Conservation (phyloP, 2,113 vertebrate species). For the Geococcyx californianus region DNA sequence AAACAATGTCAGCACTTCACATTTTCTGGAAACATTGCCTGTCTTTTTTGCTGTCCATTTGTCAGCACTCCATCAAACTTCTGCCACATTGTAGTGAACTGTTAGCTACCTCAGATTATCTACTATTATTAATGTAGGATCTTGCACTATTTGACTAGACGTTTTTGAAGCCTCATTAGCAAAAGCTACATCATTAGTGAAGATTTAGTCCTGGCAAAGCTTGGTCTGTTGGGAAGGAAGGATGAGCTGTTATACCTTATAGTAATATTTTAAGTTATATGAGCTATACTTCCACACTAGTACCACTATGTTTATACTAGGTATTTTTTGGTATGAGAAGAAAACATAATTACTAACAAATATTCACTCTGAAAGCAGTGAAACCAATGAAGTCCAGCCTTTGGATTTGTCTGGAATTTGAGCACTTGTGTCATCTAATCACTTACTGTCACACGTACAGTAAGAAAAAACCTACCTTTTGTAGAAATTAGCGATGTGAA, state of each 20-base stretch:
- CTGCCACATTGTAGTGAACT: not conserved
- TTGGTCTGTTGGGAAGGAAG: not conserved
- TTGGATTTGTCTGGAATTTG: not conserved
- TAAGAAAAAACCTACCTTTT: not conserved
- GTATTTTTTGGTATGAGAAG: not conserved
- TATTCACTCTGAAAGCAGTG: not conserved
- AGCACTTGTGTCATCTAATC: not conserved
- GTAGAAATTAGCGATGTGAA: not conserved
- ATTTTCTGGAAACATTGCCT: constrained; percentile 22
- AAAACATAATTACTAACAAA: not conserved
- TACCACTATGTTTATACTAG: not conserved
- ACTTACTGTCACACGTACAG: not conserved
- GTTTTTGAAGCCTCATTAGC: not conserved
- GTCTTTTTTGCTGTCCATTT: constrained; percentile 15
- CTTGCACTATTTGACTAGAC: not conserved
- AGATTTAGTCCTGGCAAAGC: not conserved
- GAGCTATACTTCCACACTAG: not conserved
- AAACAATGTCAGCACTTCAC: constrained; percentile 18
- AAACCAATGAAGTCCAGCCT: not conserved
- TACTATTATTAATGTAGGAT: not conserved
- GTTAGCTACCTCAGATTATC: constrained; percentile 14
- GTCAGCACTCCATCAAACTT: constrained; percentile 7
- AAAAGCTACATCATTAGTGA: not conserved
- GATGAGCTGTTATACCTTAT: not conserved
- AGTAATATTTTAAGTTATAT: not conserved